A percentile compares a stretch with the other conserved stretches of the same genome.
Evolutionary conservation across 1,140 invertebrate genomes (phyloP).

Genomic region (Hycleus cichorii): DNA sequence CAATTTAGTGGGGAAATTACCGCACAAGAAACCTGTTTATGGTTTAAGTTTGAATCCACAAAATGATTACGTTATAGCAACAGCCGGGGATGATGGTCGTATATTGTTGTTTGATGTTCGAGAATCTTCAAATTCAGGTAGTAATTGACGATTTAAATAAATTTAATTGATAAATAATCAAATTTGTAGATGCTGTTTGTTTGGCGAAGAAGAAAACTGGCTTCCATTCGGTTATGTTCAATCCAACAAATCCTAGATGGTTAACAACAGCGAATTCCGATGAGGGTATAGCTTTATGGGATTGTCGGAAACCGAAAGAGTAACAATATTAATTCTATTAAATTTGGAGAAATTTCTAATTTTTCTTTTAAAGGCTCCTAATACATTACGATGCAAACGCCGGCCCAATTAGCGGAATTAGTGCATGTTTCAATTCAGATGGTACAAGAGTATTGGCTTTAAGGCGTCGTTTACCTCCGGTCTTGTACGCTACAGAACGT

Average conservation of each 20-base stretch:
- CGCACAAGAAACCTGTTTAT: constrained; percentile 84
- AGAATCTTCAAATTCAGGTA: constrained; percentile 43
- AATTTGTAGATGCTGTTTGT: constrained; percentile 50
- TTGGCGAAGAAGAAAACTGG: constrained; percentile 61
- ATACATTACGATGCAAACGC: constrained; percentile 62
- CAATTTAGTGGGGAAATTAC: constrained; percentile 65
- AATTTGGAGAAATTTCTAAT: constrained; percentile 1
- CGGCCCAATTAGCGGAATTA: constrained; percentile 79
- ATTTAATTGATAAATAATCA: not conserved
- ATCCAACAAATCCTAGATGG: constrained; percentile 72
- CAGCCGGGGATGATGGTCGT: constrained; percentile 84
- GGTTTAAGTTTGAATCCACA: constrained; percentile 78
- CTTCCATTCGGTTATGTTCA: constrained; percentile 88
- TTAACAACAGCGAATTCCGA: constrained; percentile 83
- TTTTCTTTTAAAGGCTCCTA: constrained; percentile 47
- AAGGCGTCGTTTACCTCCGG: constrained; percentile 72
- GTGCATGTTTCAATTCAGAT: constrained; percentile 75
- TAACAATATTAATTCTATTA: constrained; percentile 40
- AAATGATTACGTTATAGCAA: constrained; percentile 76
- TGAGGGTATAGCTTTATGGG: constrained; percentile 84
- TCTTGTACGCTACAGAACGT: constrained; percentile 66
- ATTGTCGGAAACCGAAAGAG: constrained; percentile 75
- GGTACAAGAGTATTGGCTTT: constrained; percentile 77
- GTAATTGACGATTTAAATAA: not conserved
- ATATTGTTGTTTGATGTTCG: constrained; percentile 80